Conservation (phyloP, 35 echinoderm and acorn worm species). For the Heliocidaris tuberculata region DNA sequence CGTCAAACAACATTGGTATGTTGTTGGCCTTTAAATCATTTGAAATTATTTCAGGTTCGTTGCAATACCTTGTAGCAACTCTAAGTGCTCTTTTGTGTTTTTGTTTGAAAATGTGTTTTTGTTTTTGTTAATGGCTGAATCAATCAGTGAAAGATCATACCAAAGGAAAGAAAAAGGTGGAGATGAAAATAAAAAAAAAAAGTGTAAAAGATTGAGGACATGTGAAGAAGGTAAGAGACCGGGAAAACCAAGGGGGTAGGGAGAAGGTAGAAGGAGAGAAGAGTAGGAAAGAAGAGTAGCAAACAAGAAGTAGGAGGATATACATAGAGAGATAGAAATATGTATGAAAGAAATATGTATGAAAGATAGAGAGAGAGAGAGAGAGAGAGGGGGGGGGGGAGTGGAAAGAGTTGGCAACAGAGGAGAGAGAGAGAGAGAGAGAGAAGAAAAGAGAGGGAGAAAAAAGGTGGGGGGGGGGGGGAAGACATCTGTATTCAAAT, state of each 20-base stretch:
- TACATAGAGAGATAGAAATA: no score
- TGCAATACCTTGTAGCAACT: neutral
- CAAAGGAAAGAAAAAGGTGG: neutral
- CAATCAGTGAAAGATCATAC: neutral
- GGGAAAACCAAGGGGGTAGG: neutral
- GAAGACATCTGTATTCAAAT: no score
- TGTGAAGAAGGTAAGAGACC: neutral
- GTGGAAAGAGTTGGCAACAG: no score
- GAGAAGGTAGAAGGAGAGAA: no score
- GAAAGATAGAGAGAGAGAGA: no score
- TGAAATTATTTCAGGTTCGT: neutral
- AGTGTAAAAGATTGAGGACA: neutral
- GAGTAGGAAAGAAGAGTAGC: no score
- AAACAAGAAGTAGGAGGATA: no score
- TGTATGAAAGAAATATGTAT: no score
- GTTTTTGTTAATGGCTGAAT: neutral
- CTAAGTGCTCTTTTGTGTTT: neutral
- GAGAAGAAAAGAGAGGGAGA: neutral
- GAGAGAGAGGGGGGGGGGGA: no score
- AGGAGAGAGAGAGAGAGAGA: neutral
- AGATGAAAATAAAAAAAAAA: neutral
- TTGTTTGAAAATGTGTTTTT: neutral
- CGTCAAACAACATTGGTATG: neutral
- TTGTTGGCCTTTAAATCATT: neutral
- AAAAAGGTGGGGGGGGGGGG: neutral